These are phyloP conservation scores for Sylvicapra grimmia DNA, from an alignment of 2,113 vertebrate genomes.

Conservation along the genomic window DNA sequence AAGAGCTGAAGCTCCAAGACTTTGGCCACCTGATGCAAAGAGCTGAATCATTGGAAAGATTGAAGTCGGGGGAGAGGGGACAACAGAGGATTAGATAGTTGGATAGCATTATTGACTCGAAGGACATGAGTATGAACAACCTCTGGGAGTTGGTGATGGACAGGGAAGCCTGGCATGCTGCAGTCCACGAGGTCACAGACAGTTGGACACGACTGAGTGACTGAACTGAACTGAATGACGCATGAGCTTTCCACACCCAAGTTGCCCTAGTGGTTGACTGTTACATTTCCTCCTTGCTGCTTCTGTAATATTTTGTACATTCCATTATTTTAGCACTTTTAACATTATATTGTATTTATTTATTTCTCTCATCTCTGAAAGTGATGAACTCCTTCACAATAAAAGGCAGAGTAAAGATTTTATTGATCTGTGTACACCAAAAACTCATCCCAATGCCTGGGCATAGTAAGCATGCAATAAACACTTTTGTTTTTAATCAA, in stretches of 20 bases:
- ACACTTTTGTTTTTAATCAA: neutral
- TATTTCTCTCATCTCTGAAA: neutral
- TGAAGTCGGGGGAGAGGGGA: neutral
- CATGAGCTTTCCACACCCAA: neutral
- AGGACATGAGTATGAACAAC: neutral
- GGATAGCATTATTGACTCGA: neutral
- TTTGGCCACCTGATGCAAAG: neutral
- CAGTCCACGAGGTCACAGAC: neutral
- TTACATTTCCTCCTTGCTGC: neutral
- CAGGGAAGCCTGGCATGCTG: neutral
- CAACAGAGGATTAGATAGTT: neutral
- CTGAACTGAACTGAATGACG: neutral
- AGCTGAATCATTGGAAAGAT: neutral
- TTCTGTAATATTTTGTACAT: neutral
- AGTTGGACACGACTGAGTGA: neutral
- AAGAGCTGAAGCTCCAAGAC: neutral
- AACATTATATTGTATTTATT: neutral
- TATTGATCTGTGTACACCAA: constrained; percentile 15
- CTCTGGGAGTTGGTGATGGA: neutral
- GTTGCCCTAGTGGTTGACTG: neutral
- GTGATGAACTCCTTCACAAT: neutral
- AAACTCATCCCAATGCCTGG: neutral
- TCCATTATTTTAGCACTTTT: neutral
- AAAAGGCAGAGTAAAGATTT: neutral
- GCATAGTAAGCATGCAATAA: neutral